These are phyloP conservation scores for Lomographa bimaculata DNA, from an alignment of 2,888 invertebrate species.

Conservation along the genomic window DNA sequence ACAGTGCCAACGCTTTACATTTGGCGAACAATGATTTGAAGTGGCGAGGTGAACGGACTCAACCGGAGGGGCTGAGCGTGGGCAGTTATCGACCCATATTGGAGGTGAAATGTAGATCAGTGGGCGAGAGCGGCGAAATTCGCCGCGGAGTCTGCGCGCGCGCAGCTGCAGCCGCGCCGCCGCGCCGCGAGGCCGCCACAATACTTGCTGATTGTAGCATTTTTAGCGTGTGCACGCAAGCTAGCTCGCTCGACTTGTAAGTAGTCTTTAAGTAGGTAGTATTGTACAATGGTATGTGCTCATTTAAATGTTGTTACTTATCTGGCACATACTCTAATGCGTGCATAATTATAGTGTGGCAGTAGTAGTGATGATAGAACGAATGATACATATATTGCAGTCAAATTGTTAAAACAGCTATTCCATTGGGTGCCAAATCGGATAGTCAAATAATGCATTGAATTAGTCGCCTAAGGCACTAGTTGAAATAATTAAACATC, in stretches of 20 bases:
- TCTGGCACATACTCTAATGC: too few species aligned
- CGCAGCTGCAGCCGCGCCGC: constrained; percentile 36
- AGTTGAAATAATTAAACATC: too few species aligned
- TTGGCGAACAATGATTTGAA: constrained; percentile 83
- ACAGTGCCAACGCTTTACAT: constrained; percentile 75
- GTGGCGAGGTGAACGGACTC: constrained; percentile 81
- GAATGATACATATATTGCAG: too few species aligned
- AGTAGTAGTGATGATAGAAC: too few species aligned
- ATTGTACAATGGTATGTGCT: too few species aligned
- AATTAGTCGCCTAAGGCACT: too few species aligned
- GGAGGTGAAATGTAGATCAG: constrained; percentile 83
- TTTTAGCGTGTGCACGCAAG: constrained; percentile 13
- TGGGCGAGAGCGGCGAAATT: constrained; percentile 83
- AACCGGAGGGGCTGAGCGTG: constrained; percentile 80
- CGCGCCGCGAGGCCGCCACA: constrained; percentile 26
- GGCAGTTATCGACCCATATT: constrained; percentile 84
- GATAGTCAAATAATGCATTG: too few species aligned
- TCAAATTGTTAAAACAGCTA: too few species aligned
- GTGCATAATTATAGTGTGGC: too few species aligned
- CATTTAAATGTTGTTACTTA: neutral
- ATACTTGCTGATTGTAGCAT: constrained; percentile 23
- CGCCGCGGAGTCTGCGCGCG: constrained; percentile 61
- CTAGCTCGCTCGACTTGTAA: constrained; percentile 8
- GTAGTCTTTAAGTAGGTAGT: too few species aligned
- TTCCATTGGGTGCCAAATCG: too few species aligned